A percentile compares a stretch with the other conserved stretches of the same genome.
phyloP scores from a whole-genome alignment of 2,797 vertebrate genomes.

The Enteromius unitaeniatus region DNA sequence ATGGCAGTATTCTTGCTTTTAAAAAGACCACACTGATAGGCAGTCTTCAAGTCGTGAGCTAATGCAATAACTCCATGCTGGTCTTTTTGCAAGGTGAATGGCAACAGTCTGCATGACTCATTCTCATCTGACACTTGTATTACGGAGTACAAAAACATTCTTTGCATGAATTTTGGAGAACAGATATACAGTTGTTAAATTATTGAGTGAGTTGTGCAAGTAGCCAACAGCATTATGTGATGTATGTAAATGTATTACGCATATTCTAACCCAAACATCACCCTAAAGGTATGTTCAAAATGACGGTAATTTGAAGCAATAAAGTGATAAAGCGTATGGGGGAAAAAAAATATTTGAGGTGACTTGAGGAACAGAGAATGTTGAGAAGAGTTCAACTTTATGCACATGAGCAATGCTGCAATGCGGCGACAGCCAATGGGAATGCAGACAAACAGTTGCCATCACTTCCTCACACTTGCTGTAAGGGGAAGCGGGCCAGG shows the following conservation, averaged over 20 bases:
- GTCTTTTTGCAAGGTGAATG: slow-evolving; percentile 34
- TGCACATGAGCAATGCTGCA: neutral
- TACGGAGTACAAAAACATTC: neutral
- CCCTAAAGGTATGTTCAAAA: neutral
- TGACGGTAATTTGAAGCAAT: neutral
- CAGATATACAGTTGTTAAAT: neutral
- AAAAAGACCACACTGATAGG: neutral
- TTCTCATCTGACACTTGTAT: slow-evolving; percentile 7
- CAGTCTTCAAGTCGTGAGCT: slow-evolving; percentile 10
- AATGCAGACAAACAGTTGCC: neutral
- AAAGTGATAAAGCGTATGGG: neutral
- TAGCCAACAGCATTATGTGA: neutral
- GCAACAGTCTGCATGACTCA: slow-evolving; percentile 29
- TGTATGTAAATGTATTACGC: neutral
- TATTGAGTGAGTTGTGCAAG: neutral
- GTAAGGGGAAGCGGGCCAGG: too few relatives aligned
- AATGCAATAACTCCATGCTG: slow-evolving; percentile 32
- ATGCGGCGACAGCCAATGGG: neutral
- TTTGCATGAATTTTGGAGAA: neutral
- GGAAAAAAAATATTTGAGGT: neutral
- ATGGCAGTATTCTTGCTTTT: neutral
- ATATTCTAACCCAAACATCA: neutral
- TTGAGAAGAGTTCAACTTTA: slow-evolving; percentile 6
- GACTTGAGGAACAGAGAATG: neutral
- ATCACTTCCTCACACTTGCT: too few relatives aligned